Conservation (phyloP, 2,113 vertebrate genomes). For the Ochotona princeps region DNA sequence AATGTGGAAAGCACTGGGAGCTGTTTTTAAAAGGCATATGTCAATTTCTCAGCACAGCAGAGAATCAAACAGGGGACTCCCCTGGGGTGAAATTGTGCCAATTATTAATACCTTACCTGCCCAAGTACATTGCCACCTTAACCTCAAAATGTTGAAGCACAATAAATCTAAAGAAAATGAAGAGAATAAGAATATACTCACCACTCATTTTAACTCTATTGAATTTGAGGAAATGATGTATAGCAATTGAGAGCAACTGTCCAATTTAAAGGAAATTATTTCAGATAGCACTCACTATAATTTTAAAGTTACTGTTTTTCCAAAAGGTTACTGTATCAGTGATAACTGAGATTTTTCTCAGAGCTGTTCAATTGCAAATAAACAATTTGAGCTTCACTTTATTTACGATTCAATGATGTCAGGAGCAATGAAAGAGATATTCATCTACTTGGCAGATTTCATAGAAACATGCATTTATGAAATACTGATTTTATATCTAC, state of each 20-base stretch:
- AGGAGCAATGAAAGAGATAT: conserved; percentile 75
- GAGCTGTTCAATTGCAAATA: conserved; percentile 74
- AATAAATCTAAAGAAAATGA: neutral
- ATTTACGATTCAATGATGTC: conserved; percentile 81
- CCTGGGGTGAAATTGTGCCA: neutral
- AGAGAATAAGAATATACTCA: conserved; percentile 50
- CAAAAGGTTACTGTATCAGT: conserved; percentile 64
- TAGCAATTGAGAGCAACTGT: conserved; percentile 58
- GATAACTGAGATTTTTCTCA: conserved; percentile 75
- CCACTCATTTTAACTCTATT: conserved; percentile 49
- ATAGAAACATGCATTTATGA: conserved; percentile 79
- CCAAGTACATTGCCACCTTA: neutral
- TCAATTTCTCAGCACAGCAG: neutral
- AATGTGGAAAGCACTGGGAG: neutral
- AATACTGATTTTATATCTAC: conserved; percentile 77
- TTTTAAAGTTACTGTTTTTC: conserved; percentile 75
- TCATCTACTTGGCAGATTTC: conserved; percentile 72
- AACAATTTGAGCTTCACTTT: conserved; percentile 78
- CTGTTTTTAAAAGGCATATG: neutral
- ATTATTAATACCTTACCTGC: neutral
- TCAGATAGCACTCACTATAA: conserved; percentile 54
- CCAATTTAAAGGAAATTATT: conserved; percentile 69
- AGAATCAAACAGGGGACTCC: neutral
- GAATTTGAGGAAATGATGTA: conserved; percentile 64
- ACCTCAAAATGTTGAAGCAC: neutral